Conservation (phyloP, 2,113 vertebrate genomes). For the Triplophysa siluroides region DNA sequence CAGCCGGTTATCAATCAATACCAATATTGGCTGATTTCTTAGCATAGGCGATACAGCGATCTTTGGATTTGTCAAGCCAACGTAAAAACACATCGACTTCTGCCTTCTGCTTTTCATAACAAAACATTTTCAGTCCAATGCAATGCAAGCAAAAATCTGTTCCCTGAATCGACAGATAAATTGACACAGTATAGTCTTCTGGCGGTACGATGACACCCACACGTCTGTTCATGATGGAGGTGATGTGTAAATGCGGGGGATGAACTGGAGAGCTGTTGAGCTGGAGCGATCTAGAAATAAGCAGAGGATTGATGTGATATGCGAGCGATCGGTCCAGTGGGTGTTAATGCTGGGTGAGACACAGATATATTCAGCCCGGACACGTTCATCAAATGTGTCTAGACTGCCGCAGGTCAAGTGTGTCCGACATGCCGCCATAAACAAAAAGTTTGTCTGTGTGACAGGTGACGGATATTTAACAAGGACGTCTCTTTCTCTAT, state of each 20-base stretch:
- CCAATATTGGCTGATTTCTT: too few species aligned
- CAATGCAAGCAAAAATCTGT: not conserved
- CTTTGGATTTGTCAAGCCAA: too few species aligned
- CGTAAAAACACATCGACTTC: too few species aligned
- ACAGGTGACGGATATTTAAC: conserved; percentile 21
- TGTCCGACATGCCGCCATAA: not conserved
- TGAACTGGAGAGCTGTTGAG: not conserved
- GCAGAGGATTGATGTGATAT: conserved; percentile 40
- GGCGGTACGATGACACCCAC: not conserved
- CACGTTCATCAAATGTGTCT: not conserved
- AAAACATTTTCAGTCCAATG: not conserved
- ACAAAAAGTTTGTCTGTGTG: conserved; percentile 3
- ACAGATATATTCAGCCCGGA: not conserved
- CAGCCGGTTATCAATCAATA: too few species aligned
- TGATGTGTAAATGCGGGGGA: not conserved
- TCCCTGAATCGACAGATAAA: not conserved
- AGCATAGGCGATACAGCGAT: too few species aligned
- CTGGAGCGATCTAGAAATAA: conserved; percentile 45
- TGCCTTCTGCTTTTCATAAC: too few species aligned
- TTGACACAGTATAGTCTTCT: not conserved
- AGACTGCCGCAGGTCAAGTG: not conserved
- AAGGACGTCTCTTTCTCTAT: not conserved
- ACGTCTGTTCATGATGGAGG: not conserved
- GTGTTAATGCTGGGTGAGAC: conserved; percentile 37
- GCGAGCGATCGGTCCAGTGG: conserved; percentile 43